Percentiles rank a stretch among this genome's conserved stretches.
phyloP scores from a whole-genome alignment of 2,888 invertebrate genomes.

The Patella caerulea region DNA sequence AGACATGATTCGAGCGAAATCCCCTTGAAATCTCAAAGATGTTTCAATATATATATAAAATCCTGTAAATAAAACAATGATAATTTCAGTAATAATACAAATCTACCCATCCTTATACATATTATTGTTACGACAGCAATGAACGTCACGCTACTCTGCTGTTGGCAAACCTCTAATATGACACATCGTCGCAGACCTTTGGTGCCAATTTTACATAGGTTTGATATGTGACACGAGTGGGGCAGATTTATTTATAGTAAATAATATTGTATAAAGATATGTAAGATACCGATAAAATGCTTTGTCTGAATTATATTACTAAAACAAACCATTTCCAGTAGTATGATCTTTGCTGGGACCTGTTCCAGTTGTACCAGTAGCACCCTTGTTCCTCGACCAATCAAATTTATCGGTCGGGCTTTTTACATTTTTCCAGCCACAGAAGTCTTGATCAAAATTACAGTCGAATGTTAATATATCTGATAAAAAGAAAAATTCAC shows the following conservation, averaged over 20 bases:
- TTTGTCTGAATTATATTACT: background rate
- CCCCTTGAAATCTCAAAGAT: constrained; percentile 17
- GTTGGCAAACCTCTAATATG: too few relatives aligned
- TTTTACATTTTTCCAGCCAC: constrained; percentile 38
- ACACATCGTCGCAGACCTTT: too few relatives aligned
- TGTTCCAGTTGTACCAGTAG: constrained; percentile 40
- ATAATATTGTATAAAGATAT: too few relatives aligned
- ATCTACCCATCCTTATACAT: too few relatives aligned
- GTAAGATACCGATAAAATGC: too few relatives aligned
- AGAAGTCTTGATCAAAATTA: constrained; percentile 41
- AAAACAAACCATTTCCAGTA: constrained; percentile 17
- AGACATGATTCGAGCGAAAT: constrained; percentile 40
- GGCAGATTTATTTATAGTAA: too few relatives aligned
- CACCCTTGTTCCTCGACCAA: constrained; percentile 39
- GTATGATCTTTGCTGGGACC: constrained; percentile 42
- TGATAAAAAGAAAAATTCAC: constrained; percentile 8
- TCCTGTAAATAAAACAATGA: constrained; percentile 25
- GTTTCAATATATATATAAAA: constrained; percentile 35
- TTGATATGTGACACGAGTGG: too few relatives aligned
- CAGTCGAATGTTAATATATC: constrained; percentile 35
- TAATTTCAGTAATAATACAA: background rate
- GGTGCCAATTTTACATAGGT: too few relatives aligned
- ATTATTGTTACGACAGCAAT: too few relatives aligned
- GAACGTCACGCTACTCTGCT: too few relatives aligned
- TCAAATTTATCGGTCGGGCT: constrained; percentile 23